These are phyloP conservation scores for Chondrilla cf. caribensis DNA, from an alignment of 37 sponge, comb jelly and placozoan genomes.

Conservation along the genomic window DNA sequence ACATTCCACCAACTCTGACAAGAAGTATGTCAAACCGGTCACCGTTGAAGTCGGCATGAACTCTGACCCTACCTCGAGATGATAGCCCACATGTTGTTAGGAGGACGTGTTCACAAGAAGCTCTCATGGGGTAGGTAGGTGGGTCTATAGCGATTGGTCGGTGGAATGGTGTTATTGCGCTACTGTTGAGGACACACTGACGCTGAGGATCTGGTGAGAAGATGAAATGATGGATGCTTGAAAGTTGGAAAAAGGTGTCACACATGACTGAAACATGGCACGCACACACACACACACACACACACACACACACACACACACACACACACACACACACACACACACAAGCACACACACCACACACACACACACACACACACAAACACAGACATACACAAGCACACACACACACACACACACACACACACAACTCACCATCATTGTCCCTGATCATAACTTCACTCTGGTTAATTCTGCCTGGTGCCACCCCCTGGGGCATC, in stretches of 20 bases:
- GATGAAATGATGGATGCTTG: not conserved
- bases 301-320: not conserved
- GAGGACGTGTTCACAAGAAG: constrained; percentile 39
- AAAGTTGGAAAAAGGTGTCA: not conserved
- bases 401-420: not conserved
- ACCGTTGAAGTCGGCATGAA: constrained; percentile 38
- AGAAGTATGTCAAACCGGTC: not conserved
- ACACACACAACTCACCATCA: constrained; percentile 5
- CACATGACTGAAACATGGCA: no score
- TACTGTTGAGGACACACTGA: not conserved
- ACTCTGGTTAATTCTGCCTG: not conserved
- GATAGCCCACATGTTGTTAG: constrained; percentile 10
- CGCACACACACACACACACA: no score
- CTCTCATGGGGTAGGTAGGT: constrained; percentile 13
- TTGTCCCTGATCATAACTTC: constrained; percentile 26
- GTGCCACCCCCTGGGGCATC: not conserved
- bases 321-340: not conserved
- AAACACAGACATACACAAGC: not conserved
- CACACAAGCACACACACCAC: not conserved
- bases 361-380: not conserved
- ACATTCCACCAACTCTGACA: not conserved
- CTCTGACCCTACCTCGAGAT: not conserved
- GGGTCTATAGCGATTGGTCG: not conserved
- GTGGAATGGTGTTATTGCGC: not conserved
- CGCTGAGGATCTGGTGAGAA: not conserved